phyloP scores from a whole-genome alignment of 64 coral and sea anemone genomes.

The Hydrozoanthus tunicans region DNA sequence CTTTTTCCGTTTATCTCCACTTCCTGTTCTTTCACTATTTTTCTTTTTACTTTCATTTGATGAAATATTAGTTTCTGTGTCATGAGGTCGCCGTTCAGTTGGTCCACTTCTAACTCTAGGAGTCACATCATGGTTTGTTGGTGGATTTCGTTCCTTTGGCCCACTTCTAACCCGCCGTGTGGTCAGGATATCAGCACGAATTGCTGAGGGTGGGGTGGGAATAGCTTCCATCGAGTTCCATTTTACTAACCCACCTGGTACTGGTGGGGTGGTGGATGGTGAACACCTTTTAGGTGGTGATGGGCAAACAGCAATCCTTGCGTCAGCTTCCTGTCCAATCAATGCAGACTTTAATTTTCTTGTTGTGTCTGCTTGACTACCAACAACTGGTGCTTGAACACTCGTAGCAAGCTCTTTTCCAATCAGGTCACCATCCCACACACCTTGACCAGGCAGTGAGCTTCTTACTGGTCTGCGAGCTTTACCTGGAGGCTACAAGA shows the following conservation, averaged over 20 bases:
- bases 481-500: slow-evolving; percentile 10
- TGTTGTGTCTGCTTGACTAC: slow-evolving; percentile 20
- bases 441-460: slow-evolving; percentile 23
- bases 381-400: not conserved
- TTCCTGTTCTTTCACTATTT: slow-evolving; percentile 59
- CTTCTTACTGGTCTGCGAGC: slow-evolving; percentile 11
- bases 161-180: slow-evolving; percentile 86
- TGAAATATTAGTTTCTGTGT: slow-evolving; percentile 13
- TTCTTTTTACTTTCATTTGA: slow-evolving; percentile 45
- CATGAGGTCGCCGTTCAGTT: not conserved
- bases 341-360: slow-evolving; percentile 12
- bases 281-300: slow-evolving; percentile 78
- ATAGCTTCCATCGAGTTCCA: slow-evolving; percentile 67
- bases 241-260: not conserved
- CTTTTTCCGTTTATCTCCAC: slow-evolving; percentile 87
- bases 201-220: slow-evolving; percentile 60
- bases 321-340: slow-evolving; percentile 8
- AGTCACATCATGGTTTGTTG: slow-evolving; percentile 33
- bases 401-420: not conserved
- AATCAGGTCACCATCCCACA: not conserved
- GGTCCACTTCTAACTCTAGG: slow-evolving; percentile 52
- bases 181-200: slow-evolving; percentile 42
- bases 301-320: slow-evolving; percentile 50
- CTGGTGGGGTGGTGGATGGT: slow-evolving; percentile 47
- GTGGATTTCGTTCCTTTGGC: slow-evolving; percentile 79